A percentile compares a stretch with the other conserved stretches of the same genome.
These are phyloP conservation scores for Volucella inanis DNA, from an alignment of 2,888 invertebrate genomes.

Conservation along the genomic window DNA sequence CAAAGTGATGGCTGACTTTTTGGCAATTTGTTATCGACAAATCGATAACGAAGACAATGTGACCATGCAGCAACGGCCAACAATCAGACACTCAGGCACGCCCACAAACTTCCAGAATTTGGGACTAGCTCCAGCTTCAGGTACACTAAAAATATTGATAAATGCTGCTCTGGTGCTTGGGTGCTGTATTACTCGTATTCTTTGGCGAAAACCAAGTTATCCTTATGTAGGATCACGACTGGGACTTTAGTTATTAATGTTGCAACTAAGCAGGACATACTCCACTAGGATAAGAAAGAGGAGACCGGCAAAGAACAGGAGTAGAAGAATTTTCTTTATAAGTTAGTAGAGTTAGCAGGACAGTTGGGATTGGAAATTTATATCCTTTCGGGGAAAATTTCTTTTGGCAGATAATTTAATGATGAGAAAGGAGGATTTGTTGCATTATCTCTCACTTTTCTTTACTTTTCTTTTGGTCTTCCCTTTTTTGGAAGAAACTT, in stretches of 20 bases:
- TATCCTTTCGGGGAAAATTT: slow-evolving; percentile 36
- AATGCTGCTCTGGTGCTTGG: slow-evolving; percentile 25
- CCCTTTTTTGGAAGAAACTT: neutral
- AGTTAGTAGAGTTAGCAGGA: neutral
- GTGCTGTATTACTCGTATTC: neutral
- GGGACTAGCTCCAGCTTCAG: slow-evolving; percentile 53
- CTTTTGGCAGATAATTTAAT: slow-evolving; percentile 69
- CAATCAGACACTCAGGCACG: slow-evolving; percentile 38
- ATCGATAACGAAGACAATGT: slow-evolving; percentile 55
- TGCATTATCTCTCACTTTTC: slow-evolving; percentile 2
- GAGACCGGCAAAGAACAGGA: neutral
- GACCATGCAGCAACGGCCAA: slow-evolving; percentile 16
- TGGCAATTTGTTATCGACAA: slow-evolving; percentile 50
- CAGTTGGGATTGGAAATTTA: slow-evolving; percentile 66
- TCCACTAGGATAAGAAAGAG: neutral
- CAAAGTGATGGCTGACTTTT: slow-evolving; percentile 42
- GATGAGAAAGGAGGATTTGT: slow-evolving; percentile 37
- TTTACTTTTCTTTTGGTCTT: neutral
- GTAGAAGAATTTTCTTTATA: neutral
- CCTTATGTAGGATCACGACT: slow-evolving; percentile 34
- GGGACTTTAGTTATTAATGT: slow-evolving; percentile 49
- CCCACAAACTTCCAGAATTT: slow-evolving; percentile 61
- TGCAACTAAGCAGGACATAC: slow-evolving; percentile 40
- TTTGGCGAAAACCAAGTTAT: slow-evolving; percentile 54
- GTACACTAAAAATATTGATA: slow-evolving; percentile 66